These are phyloP conservation scores for Turdus rufiventris DNA, from an alignment of 2,113 vertebrate species.

Conservation along the genomic window DNA sequence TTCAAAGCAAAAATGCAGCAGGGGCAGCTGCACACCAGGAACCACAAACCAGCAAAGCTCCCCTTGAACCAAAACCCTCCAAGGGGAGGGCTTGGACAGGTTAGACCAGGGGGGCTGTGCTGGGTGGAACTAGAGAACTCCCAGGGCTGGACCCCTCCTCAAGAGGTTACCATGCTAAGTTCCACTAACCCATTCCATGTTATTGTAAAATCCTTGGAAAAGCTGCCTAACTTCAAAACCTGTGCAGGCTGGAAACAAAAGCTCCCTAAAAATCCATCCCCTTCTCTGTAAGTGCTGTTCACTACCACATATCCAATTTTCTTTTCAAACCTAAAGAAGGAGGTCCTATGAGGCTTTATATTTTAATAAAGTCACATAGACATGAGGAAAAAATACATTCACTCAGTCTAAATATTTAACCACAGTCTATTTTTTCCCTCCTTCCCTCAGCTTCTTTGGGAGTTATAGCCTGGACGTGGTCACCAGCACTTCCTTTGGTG, in stretches of 20 bases:
- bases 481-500: constrained; percentile 82
- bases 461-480: constrained; percentile 85
- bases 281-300: background rate
- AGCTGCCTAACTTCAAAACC: background rate
- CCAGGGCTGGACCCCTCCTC: background rate
- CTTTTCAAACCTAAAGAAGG: background rate
- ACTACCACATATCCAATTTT: background rate
- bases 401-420: background rate
- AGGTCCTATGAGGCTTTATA: background rate
- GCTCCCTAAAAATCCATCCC: background rate
- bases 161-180: background rate
- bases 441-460: constrained; percentile 76
- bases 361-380: background rate
- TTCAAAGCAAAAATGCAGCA: background rate
- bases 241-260: background rate
- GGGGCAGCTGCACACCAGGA: background rate
- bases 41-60: background rate
- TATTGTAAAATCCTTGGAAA: background rate
- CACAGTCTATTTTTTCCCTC: background rate
- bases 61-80: background rate
- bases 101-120: background rate
- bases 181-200: background rate
- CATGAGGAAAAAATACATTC: background rate
- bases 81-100: background rate
- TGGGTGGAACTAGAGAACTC: background rate